These are phyloP conservation scores for Babyrousa celebensis DNA, from an alignment of 2,797 vertebrate species.

Conservation along the genomic window DNA sequence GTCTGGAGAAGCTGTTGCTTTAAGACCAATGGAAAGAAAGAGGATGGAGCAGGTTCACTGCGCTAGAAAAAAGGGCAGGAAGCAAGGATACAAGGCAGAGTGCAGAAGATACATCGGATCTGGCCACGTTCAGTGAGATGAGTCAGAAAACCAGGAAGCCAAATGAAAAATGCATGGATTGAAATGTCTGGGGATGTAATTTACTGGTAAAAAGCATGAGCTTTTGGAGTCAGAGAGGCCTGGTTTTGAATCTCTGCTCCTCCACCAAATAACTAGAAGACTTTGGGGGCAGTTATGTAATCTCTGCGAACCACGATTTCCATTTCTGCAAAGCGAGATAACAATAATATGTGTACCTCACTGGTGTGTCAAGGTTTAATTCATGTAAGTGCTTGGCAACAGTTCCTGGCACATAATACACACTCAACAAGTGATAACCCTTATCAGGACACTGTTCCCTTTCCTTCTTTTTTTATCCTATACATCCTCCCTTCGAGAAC, in stretches of 20 bases:
- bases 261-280: slow-evolving; percentile 23
- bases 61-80: background rate
- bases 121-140: slow-evolving; percentile 44
- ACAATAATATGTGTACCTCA: background rate
- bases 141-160: slow-evolving; percentile 77
- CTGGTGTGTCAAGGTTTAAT: background rate
- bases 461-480: slow-evolving; percentile 29
- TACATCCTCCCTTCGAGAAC: slow-evolving; percentile 8
- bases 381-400: slow-evolving; percentile 22
- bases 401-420: slow-evolving; percentile 7
- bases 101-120: background rate
- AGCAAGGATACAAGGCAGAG: background rate
- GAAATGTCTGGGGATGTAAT: slow-evolving; percentile 17
- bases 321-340: background rate
- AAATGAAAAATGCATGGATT: slow-evolving; percentile 77
- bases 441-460: background rate
- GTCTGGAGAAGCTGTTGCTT: slow-evolving; percentile 22
- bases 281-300: background rate
- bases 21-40: background rate
- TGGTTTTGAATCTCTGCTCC: slow-evolving; percentile 35
- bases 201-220: slow-evolving; percentile 69
- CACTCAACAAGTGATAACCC: background rate
- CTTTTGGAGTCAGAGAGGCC: slow-evolving; percentile 26
- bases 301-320: background rate
- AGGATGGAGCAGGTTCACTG: background rate